Evolutionary conservation across 2,888 invertebrate genomes (phyloP).

Genomic region (Sthenelais limicola): DNA sequence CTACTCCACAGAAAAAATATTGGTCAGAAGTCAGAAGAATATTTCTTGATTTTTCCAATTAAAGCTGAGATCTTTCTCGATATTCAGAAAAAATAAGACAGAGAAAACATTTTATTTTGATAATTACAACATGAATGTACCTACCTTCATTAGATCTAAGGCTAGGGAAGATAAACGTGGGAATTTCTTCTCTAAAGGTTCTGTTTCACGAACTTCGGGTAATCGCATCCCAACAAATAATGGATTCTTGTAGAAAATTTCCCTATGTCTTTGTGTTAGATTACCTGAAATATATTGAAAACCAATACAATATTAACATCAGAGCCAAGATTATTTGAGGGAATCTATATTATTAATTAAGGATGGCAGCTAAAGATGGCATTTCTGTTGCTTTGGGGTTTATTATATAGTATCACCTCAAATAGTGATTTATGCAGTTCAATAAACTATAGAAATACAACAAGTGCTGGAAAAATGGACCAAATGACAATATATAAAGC

Average conservation of each 20-base stretch:
- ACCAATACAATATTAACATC: not conserved
- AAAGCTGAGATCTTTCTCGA: no score
- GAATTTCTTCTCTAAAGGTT: slow-evolving; percentile 69
- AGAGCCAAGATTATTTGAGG: no score
- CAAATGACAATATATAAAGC: no score
- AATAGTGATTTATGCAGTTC: no score
- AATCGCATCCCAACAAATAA: slow-evolving; percentile 71
- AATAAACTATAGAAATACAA: slow-evolving; percentile 1
- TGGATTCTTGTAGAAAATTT: slow-evolving; percentile 71
- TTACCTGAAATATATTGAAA: slow-evolving; percentile 68
- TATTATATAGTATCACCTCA: no score
- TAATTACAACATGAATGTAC: no score
- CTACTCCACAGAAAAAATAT: no score
- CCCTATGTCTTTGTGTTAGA: slow-evolving; percentile 68
- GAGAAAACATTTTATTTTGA: not conserved
- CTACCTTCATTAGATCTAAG: slow-evolving; percentile 88
- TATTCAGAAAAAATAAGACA: not conserved
- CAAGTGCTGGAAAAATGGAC: not conserved
- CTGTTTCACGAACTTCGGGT: slow-evolving; percentile 68
- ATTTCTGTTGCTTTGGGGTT: no score
- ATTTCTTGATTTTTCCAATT: no score
- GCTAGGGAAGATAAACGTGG: slow-evolving; percentile 72
- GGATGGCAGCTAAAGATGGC: no score
- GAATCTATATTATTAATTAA: no score
- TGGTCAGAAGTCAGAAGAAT: no score